Conservation (phyloP, 2,797 vertebrate species). For the Momotus momota region DNA sequence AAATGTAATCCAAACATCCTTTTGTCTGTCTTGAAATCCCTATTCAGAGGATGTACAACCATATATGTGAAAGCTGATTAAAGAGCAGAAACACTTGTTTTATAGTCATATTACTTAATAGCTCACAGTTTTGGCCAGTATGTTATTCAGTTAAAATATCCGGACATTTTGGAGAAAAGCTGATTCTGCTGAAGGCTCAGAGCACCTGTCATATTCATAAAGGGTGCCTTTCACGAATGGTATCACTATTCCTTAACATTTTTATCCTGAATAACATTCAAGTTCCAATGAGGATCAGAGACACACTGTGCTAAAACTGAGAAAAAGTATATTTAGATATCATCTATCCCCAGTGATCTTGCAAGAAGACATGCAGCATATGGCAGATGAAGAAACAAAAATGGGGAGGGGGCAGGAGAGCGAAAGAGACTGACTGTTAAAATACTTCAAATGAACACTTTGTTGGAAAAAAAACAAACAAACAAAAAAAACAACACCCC, state of each 20-base stretch:
- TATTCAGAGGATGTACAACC: background rate
- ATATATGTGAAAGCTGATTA: background rate
- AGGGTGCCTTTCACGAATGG: background rate
- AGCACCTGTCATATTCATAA: background rate
- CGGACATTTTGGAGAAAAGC: background rate
- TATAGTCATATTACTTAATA: background rate
- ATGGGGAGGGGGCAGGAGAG: background rate
- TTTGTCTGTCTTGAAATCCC: background rate
- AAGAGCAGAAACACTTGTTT: background rate
- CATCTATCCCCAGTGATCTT: conserved; percentile 14
- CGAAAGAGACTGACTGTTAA: background rate
- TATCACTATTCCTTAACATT: background rate
- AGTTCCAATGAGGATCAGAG: background rate
- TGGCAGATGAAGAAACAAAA: background rate
- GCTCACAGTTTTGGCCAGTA: background rate
- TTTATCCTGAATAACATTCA: conserved; percentile 31
- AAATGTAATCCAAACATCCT: background rate
- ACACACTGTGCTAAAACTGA: conserved; percentile 6
- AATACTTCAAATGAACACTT: conserved; percentile 5
- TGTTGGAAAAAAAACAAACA: fast-evolving
- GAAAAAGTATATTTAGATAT: conserved; percentile 49
- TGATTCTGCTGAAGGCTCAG: background rate
- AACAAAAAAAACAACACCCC: background rate
- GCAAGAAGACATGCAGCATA: conserved; percentile 30
- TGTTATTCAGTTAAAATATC: background rate